phyloP scores from a whole-genome alignment of 1,140 invertebrate species.

The Bombus haemorrhoidalis region DNA sequence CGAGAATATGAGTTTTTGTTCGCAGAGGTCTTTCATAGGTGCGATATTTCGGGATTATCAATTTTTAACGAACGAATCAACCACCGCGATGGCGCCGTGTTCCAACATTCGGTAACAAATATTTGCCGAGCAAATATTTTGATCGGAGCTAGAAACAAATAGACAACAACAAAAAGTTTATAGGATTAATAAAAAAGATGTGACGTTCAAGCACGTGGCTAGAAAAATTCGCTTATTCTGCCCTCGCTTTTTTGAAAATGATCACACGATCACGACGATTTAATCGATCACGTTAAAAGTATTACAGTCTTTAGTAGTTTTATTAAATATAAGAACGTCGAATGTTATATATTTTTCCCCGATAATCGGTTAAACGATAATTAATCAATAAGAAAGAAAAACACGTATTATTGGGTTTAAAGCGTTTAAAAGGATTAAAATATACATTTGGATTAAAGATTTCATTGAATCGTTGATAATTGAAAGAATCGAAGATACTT shows the following conservation, averaged over 20 bases:
- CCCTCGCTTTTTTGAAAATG: not conserved
- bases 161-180: not conserved
- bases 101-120: not conserved
- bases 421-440: too few species aligned
- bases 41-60: not conserved
- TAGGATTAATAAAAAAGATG: not conserved
- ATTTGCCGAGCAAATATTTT: conserved; percentile 5
- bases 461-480: too few species aligned
- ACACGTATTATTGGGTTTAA: too few species aligned
- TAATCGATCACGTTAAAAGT: too few species aligned
- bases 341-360: too few species aligned
- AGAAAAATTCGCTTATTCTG: not conserved
- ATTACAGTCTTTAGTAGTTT: too few species aligned
- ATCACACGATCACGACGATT: not conserved
- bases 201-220: not conserved
- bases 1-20: not conserved
- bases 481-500: too few species aligned
- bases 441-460: too few species aligned
- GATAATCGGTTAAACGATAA: too few species aligned
- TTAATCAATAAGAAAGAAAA: too few species aligned
- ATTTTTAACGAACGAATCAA: not conserved
- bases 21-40: not conserved
- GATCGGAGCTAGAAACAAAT: not conserved
- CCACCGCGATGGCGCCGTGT: not conserved
- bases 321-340: too few species aligned